Conservation (phyloP, 2,797 vertebrate genomes). For the Sarcophilus harrisii region DNA sequence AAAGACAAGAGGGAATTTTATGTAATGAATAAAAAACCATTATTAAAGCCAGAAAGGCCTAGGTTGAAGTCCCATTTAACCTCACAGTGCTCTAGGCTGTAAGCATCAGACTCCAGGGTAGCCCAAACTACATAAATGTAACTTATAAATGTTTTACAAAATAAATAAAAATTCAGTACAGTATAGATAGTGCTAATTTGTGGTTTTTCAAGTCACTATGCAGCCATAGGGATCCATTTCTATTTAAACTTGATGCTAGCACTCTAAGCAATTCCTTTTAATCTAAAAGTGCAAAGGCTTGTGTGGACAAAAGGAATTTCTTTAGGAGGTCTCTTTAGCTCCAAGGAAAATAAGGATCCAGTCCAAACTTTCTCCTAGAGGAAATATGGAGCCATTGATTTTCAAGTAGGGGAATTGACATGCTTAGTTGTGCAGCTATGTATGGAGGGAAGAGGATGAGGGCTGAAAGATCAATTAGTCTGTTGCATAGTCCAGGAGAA, state of each 20-base stretch:
- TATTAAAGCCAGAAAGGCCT: neutral
- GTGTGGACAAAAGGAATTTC: neutral
- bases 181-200: neutral
- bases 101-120: neutral
- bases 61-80: neutral
- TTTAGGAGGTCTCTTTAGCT: neutral
- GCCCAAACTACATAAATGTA: neutral
- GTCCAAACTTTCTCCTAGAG: neutral
- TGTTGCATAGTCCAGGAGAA: neutral
- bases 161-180: neutral
- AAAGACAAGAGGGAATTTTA: neutral
- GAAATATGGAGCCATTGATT: neutral
- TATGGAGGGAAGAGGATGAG: neutral
- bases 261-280: neutral
- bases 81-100: neutral
- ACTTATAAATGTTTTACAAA: neutral
- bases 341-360: neutral
- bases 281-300: neutral
- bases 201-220: neutral
- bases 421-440: neutral
- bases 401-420: neutral
- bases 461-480: neutral
- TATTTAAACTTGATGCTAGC: neutral
- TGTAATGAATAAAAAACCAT: neutral
- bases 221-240: neutral